phyloP scores from a whole-genome alignment of 2,113 vertebrate genomes.

The Anthoscopus minutus region DNA sequence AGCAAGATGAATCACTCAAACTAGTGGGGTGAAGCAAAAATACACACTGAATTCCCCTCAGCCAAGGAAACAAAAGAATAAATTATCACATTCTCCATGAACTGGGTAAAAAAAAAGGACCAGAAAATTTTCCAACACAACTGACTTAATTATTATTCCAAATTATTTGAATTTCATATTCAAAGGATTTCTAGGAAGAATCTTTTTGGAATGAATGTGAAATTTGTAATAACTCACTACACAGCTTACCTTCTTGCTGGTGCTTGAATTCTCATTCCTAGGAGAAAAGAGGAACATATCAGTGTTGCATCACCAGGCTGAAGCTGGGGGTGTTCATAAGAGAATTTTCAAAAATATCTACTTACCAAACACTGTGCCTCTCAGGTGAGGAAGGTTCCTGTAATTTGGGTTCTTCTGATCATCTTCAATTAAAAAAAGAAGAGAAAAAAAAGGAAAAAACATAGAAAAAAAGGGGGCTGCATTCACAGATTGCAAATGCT shows the following conservation, averaged over 20 bases:
- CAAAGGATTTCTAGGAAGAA: background rate
- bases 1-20: background rate
- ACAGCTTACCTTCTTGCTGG: constrained; percentile 4
- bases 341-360: background rate
- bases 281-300: constrained; percentile 19
- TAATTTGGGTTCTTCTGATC: background rate
- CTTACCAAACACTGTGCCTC: background rate
- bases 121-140: background rate
- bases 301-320: background rate
- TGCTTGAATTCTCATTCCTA: background rate
- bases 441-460: background rate
- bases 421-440: background rate
- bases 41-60: background rate
- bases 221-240: background rate
- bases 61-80: background rate
- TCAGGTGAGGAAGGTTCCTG: background rate
- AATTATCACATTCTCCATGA: background rate
- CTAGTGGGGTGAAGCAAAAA: background rate
- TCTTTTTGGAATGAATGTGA: background rate
- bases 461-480: background rate
- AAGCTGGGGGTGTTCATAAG: background rate
- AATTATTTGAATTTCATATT: background rate
- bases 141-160: no score
- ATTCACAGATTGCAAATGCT: background rate
- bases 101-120: background rate